Conservation (phyloP, 2,888 invertebrate species). For the Ichneumoninae sp. region DNA sequence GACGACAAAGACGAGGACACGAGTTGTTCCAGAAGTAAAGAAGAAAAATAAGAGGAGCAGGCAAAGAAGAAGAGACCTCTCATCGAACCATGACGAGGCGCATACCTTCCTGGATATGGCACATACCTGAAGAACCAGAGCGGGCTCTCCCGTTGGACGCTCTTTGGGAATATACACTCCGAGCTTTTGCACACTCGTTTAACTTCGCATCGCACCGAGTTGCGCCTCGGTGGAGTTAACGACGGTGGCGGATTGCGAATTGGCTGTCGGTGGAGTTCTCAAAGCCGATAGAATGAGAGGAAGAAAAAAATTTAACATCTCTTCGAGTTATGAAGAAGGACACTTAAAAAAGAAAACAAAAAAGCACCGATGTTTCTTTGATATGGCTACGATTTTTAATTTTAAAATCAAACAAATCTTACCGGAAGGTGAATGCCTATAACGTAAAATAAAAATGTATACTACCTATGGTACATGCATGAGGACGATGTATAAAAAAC, state of each 20-base stretch:
- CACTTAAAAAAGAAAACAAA: background rate
- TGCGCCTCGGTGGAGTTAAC: slow-evolving; percentile 9
- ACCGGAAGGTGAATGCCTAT: background rate
- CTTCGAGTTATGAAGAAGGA: slow-evolving; percentile 19
- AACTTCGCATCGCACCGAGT: background rate
- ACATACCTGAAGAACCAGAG: slow-evolving; percentile 69
- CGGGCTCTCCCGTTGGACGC: slow-evolving; percentile 40
- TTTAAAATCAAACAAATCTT: background rate
- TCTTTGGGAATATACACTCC: slow-evolving; percentile 40
- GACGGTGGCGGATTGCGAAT: slow-evolving; percentile 37
- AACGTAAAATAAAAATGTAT: background rate
- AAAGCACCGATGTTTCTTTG: background rate
- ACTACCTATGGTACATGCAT: background rate
- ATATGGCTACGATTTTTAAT: background rate
- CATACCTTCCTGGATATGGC: slow-evolving; percentile 78
- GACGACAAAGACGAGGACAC: slow-evolving; percentile 27
- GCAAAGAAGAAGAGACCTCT: slow-evolving; percentile 69
- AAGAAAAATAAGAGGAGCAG: slow-evolving; percentile 20
- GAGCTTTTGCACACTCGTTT: slow-evolving; percentile 5
- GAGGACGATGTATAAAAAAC: background rate
- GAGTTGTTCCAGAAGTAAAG: slow-evolving; percentile 22
- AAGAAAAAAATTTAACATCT: slow-evolving; percentile 49
- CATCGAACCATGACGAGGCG: slow-evolving; percentile 76
- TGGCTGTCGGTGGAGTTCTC: slow-evolving; percentile 18
- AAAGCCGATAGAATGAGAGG: background rate